These are phyloP conservation scores for Scaptomyza reducta DNA, from an alignment of 2,888 invertebrate species.

Conservation along the genomic window DNA sequence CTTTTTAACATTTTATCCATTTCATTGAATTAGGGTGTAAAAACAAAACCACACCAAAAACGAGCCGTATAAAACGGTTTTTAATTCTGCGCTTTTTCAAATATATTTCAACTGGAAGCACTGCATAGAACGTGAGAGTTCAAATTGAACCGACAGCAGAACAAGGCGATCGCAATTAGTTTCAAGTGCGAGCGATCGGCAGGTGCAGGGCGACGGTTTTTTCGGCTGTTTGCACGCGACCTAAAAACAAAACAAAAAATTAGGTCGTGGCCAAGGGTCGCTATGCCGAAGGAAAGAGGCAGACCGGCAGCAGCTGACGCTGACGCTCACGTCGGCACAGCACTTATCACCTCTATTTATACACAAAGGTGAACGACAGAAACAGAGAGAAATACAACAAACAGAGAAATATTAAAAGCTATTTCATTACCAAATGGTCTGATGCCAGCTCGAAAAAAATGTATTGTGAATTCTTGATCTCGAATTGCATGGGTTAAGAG, in stretches of 20 bases:
- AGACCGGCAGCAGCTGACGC: constrained; percentile 35
- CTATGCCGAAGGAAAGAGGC: neutral
- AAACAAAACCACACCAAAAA: no score
- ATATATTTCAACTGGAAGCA: neutral
- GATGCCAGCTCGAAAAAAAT: no score
- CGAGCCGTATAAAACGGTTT: no score
- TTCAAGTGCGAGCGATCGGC: neutral
- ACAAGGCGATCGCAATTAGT: constrained; percentile 13
- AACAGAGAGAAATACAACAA: constrained; percentile 1
- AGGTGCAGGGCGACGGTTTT: neutral
- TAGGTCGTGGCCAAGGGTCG: constrained; percentile 68
- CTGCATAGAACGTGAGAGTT: neutral
- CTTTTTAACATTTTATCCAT: no score
- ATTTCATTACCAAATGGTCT: no score
- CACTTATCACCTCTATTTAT: constrained; percentile 38
- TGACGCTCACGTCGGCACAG: constrained; percentile 18
- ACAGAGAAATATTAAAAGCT: neutral
- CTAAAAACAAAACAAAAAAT: constrained; percentile 67
- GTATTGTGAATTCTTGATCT: no score
- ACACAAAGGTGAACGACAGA: constrained; percentile 1
- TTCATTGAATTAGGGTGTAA: no score
- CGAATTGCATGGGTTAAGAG: no score
- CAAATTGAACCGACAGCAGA: neutral
- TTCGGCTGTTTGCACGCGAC: constrained; percentile 63
- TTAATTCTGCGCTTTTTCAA: constrained; percentile 10